Conservation (phyloP, 2,888 invertebrate genomes). For the Chrysotoxum bicinctum region DNA sequence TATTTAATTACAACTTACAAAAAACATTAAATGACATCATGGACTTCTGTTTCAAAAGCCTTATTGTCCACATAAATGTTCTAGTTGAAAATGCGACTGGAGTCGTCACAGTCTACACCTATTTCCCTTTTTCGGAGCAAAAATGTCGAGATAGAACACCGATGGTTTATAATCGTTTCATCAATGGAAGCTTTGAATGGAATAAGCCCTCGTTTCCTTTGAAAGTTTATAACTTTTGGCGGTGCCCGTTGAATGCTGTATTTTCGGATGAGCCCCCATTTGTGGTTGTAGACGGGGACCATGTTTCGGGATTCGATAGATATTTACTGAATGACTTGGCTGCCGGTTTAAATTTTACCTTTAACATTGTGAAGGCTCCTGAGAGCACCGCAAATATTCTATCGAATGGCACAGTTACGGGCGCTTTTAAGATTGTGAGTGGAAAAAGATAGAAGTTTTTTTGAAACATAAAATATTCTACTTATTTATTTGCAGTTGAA, state of each 20-base stretch:
- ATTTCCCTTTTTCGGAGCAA: neutral
- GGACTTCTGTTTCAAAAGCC: neutral
- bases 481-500: neutral
- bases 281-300: neutral
- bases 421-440: constrained; percentile 22
- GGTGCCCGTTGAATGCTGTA: neutral
- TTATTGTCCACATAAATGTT: constrained; percentile 24
- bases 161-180: neutral
- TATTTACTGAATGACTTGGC: constrained; percentile 2
- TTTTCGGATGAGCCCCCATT: constrained; percentile 21
- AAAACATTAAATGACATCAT: neutral
- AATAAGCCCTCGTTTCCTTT: constrained; percentile 17
- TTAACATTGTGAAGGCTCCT: neutral
- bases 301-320: neutral
- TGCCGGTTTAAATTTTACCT: neutral
- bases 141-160: neutral
- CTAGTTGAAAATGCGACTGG: neutral
- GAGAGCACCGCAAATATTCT: constrained; percentile 2
- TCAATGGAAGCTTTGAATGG: constrained; percentile 1
- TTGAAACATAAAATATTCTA: neutral
- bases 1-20: neutral
- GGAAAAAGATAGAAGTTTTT: neutral
- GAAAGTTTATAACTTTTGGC: constrained; percentile 15
- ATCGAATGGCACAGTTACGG: constrained; percentile 1
- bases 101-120: neutral